Evolutionary conservation across 2,797 vertebrate species (phyloP).

Genomic region (Artibeus jamaicensis): DNA sequence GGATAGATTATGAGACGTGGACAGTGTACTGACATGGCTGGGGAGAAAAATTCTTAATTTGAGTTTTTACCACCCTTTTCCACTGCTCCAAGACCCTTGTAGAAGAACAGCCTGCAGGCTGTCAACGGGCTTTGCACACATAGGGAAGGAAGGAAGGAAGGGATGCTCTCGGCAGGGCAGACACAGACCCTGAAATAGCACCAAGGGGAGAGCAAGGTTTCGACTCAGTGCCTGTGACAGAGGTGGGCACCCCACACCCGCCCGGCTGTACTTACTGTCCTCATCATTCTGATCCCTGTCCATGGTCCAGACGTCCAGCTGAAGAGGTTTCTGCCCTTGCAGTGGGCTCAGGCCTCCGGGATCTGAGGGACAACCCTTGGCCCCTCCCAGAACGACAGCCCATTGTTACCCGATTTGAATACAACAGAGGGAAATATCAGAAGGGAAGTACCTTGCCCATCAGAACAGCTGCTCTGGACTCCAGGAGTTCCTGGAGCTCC

Average conservation of each 20-base stretch:
- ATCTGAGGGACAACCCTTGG: neutral
- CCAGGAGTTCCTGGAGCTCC: neutral
- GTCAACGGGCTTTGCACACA: neutral
- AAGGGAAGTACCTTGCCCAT: neutral
- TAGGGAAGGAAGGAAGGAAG: neutral
- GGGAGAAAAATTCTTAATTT: neutral
- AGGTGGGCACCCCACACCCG: rapidly evolving
- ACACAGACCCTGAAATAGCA: neutral
- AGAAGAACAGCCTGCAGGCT: rapidly evolving
- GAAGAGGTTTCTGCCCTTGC: neutral
- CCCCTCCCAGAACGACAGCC: constrained; percentile 53
- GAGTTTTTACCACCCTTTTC: neutral
- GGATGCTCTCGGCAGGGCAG: neutral
- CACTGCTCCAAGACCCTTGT: neutral
- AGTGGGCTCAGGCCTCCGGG: neutral
- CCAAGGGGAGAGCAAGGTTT: too few species aligned
- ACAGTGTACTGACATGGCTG: rapidly evolving
- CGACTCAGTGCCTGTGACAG: rapidly evolving
- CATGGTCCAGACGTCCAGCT: constrained; percentile 42
- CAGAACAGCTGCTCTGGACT: neutral
- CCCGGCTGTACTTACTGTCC: constrained; percentile 65
- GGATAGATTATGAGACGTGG: neutral
- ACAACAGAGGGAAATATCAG: constrained; percentile 5
- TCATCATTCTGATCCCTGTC: constrained; percentile 53
- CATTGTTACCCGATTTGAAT: constrained; percentile 54